phyloP scores from a whole-genome alignment of 2,888 invertebrate genomes.

The Drosophila tanythrix region DNA sequence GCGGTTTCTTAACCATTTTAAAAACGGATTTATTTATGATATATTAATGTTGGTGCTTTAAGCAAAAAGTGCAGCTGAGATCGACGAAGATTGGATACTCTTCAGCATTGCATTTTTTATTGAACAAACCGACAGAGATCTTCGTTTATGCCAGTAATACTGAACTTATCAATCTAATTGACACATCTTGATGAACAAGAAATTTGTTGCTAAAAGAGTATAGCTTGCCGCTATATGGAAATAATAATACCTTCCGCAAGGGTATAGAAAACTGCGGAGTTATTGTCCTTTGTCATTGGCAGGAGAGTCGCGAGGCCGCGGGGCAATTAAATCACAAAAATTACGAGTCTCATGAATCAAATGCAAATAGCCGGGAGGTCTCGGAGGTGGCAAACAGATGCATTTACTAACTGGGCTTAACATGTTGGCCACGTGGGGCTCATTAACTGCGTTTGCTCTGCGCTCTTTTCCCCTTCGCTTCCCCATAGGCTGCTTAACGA shows the following conservation, averaged over 20 bases:
- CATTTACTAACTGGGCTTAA: conserved; percentile 60
- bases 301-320: conserved; percentile 29
- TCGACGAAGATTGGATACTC: background rate
- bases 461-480: background rate
- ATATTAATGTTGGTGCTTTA: background rate
- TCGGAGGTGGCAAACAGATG: conserved; percentile 34
- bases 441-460: conserved; percentile 60
- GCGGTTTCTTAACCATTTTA: conserved; percentile 1
- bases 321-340: conserved; percentile 76
- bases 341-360: conserved; percentile 50
- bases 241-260: background rate
- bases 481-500: conserved; percentile 43
- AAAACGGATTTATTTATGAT: conserved; percentile 7
- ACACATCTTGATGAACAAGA: background rate
- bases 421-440: conserved; percentile 75
- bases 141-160: background rate
- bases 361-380: conserved; percentile 46
- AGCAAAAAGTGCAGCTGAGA: background rate
- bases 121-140: background rate
- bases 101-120: background rate
- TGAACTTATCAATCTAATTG: background rate
- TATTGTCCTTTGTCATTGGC: background rate
- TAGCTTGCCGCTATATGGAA: background rate
- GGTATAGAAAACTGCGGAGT: conserved; percentile 20
- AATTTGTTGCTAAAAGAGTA: background rate